Conservation (phyloP, 2,888 invertebrate species). For the Steinernema hermaphroditum region DNA sequence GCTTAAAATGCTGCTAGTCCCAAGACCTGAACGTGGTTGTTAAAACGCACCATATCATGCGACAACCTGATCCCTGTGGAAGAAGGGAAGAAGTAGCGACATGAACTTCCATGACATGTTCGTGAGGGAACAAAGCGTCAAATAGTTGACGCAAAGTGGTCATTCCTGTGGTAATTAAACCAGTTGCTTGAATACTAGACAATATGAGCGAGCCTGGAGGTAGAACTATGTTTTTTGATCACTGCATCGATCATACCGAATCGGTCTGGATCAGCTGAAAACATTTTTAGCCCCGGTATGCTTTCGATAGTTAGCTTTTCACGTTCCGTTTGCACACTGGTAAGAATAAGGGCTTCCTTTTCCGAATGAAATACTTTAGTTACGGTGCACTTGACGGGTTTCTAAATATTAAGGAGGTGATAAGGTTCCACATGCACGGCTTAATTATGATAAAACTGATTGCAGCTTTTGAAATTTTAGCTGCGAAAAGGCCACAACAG, state of each 20-base stretch:
- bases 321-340: neutral
- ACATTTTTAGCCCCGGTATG: no score
- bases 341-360: neutral
- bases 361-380: neutral
- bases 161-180: conserved; percentile 32
- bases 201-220: conserved; percentile 49
- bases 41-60: conserved; percentile 13
- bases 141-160: neutral
- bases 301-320: no score
- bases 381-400: neutral
- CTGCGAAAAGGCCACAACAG: no score
- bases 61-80: conserved; percentile 58
- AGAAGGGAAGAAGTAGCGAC: conserved; percentile 40
- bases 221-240: neutral
- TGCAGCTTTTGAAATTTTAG: no score
- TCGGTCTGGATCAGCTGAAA: neutral
- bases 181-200: conserved; percentile 50
- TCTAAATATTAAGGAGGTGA: no score
- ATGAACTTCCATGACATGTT: neutral
- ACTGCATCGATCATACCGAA: conserved; percentile 7
- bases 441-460: no score
- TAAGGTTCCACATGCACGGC: no score
- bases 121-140: conserved; percentile 12
- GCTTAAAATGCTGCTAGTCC: conserved; percentile 72
- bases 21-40: conserved; percentile 67